Conservation (phyloP, 2,797 vertebrate species). For the Scyliorhinus canicula region DNA sequence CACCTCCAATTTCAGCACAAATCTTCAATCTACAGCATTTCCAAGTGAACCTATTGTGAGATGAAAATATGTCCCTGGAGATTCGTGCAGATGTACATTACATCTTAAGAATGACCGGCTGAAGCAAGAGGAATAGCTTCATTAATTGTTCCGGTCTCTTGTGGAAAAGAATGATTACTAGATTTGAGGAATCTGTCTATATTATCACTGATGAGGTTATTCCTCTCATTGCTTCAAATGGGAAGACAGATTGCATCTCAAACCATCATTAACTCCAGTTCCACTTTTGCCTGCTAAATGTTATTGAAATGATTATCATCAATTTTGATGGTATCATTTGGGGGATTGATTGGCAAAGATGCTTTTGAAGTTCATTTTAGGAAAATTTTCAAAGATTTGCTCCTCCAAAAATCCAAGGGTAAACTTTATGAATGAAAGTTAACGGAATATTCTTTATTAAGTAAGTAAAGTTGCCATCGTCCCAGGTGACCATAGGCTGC, state of each 20-base stretch:
- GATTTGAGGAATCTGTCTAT: conserved; percentile 1
- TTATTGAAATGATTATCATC: conserved; percentile 32
- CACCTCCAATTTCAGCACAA: background rate
- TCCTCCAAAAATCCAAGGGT: conserved; percentile 14
- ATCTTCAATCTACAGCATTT: background rate
- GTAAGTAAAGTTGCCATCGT: too few species aligned
- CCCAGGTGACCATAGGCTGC: too few species aligned
- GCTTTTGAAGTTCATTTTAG: background rate
- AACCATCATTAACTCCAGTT: conserved; percentile 26
- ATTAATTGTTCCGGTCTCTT: conserved; percentile 34
- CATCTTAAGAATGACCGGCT: background rate
- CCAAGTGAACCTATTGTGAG: background rate
- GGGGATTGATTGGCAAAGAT: background rate
- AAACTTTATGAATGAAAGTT: background rate
- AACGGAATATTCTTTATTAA: background rate
- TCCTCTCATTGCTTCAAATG: conserved; percentile 22
- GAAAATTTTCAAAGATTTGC: background rate
- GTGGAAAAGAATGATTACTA: conserved; percentile 24
- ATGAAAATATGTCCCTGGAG: background rate
- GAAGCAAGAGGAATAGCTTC: conserved; percentile 24
- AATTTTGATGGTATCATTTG: conserved; percentile 31
- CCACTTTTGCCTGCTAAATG: conserved; percentile 37
- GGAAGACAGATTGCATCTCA: conserved; percentile 31
- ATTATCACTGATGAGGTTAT: conserved; percentile 38
- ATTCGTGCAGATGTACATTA: background rate